Conservation (phyloP, 2,888 invertebrate species). For the Petrolisthes manimaculis region DNA sequence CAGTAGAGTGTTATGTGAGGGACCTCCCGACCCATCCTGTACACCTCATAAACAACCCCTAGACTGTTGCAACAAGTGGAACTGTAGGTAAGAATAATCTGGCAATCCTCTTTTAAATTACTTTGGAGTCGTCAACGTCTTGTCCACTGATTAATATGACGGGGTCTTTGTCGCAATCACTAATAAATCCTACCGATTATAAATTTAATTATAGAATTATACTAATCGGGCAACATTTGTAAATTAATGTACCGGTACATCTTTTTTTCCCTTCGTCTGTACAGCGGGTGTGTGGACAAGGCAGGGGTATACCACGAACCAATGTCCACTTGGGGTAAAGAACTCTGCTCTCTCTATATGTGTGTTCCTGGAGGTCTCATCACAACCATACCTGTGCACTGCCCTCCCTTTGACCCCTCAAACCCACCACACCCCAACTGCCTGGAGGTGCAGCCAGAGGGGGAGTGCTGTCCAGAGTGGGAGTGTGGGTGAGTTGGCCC, state of each 20-base stretch:
- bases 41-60: background rate
- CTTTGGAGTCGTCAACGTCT: no score
- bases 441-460: background rate
- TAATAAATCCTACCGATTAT: no score
- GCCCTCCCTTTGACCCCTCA: no score
- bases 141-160: no score
- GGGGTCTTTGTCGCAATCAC: no score
- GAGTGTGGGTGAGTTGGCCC: conserved; percentile 22
- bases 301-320: background rate
- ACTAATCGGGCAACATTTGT: background rate
- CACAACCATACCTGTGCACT: background rate
- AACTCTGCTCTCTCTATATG: background rate
- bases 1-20: background rate
- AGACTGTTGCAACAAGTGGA: background rate
- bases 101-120: no score
- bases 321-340: background rate
- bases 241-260: background rate
- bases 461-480: conserved; percentile 27
- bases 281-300: conserved; percentile 21
- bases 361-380: conserved; percentile 4
- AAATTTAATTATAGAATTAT: no score
- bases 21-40: background rate
- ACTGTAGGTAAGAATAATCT: background rate
- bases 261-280: background rate
- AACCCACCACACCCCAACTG: conserved; percentile 1